These are phyloP conservation scores for Dioctria linearis DNA, from an alignment of 2,888 invertebrate genomes.

Conservation along the genomic window DNA sequence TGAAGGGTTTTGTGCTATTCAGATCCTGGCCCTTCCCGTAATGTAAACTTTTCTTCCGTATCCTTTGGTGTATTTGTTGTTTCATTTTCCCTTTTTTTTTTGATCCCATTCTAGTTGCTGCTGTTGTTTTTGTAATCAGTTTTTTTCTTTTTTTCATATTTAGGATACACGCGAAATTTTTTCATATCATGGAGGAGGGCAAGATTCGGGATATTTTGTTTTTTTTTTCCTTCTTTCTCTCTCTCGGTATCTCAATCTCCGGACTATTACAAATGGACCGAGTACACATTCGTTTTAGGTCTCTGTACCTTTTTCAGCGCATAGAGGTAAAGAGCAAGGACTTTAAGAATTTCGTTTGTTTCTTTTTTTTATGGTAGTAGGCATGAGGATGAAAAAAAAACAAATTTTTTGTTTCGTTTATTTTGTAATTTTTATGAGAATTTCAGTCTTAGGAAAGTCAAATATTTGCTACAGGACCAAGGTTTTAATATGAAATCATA, in stretches of 20 bases:
- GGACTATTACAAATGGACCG: slow-evolving; percentile 30
- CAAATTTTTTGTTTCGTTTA: too few species aligned
- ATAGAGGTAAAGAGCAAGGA: too few species aligned
- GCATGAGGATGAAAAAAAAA: too few species aligned
- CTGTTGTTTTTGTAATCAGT: slow-evolving; percentile 38
- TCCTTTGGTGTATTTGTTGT: slow-evolving; percentile 52
- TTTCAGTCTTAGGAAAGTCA: too few species aligned
- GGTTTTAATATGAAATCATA: too few species aligned
- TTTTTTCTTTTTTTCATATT: slow-evolving; percentile 12
- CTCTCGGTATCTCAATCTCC: neutral
- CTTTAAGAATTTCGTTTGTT: too few species aligned
- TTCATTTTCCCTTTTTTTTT: slow-evolving; percentile 28
- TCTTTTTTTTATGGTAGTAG: too few species aligned
- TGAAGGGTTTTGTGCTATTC: neutral
- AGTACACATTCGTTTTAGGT: slow-evolving; percentile 9
- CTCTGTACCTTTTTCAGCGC: neutral
- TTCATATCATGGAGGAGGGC: neutral
- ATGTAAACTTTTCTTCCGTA: slow-evolving; percentile 49
- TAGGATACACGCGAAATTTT: slow-evolving; percentile 18
- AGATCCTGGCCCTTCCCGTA: neutral
- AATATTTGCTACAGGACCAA: too few species aligned
- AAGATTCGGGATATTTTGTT: neutral
- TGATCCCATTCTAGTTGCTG: slow-evolving; percentile 3
- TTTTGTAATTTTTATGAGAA: too few species aligned
- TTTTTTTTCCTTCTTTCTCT: neutral